phyloP scores from a whole-genome alignment of 2,888 invertebrate genomes.

The Autographa pulchrina region DNA sequence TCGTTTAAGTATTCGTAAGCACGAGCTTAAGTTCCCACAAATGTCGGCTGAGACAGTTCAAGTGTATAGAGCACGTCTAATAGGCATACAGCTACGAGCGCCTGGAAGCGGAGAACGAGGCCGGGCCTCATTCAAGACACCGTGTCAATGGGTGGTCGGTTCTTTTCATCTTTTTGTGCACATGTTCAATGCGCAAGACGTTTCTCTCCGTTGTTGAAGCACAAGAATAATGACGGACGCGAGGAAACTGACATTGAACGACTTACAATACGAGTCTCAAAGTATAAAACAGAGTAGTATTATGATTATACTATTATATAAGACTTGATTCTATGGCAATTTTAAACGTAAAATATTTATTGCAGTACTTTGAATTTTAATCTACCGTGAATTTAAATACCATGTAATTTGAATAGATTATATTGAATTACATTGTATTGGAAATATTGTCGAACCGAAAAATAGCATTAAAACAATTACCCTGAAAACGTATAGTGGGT shows the following conservation, averaged over 20 bases:
- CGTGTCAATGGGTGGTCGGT: slow-evolving; percentile 79
- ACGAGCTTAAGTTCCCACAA: slow-evolving; percentile 54
- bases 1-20: slow-evolving; percentile 35
- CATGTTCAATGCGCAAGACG: slow-evolving; percentile 70
- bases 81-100: slow-evolving; percentile 71
- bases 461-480: background rate
- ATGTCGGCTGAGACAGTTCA: slow-evolving; percentile 60
- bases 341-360: background rate
- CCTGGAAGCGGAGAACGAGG: slow-evolving; percentile 81
- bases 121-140: slow-evolving; percentile 80
- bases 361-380: background rate
- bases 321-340: background rate
- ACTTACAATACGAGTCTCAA: slow-evolving; percentile 9
- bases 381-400: too few species aligned
- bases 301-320: background rate
- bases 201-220: slow-evolving; percentile 58
- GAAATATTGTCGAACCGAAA: background rate
- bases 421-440: background rate
- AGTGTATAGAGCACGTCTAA: slow-evolving; percentile 68
- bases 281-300: background rate
- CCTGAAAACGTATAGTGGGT: background rate
- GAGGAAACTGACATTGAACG: slow-evolving; percentile 50
- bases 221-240: slow-evolving; percentile 56
- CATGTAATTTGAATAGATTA: background rate
- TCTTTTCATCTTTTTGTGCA: slow-evolving; percentile 79